phyloP scores from a whole-genome alignment of 1,140 invertebrate species.

The Carposina sasakii region DNA sequence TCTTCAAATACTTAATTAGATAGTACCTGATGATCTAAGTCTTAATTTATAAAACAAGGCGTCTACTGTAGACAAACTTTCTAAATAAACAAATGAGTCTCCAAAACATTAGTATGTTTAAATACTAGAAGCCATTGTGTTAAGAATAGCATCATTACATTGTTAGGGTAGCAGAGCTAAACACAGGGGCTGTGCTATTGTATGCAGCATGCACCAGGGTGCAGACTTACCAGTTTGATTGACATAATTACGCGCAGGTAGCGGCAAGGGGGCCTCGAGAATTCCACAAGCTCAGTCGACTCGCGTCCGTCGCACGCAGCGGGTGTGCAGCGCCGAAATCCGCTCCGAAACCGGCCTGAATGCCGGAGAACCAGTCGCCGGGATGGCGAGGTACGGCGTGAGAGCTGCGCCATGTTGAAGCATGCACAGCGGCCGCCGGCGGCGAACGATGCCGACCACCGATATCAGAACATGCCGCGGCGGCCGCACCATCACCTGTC shows the following conservation, averaged over 20 bases:
- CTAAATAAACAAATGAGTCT: too few relatives aligned
- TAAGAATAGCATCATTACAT: conserved; percentile 25
- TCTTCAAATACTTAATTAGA: too few relatives aligned
- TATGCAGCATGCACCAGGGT: conserved; percentile 31
- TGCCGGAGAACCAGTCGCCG: conserved; percentile 56
- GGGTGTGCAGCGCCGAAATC: conserved; percentile 30
- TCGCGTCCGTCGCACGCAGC: conserved; percentile 41
- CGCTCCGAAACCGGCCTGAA: conserved; percentile 36
- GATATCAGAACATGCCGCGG: conserved; percentile 70
- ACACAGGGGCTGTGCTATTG: background rate
- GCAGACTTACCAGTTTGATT: conserved; percentile 48
- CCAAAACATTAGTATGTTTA: too few relatives aligned
- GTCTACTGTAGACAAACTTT: too few relatives aligned
- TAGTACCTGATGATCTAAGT: too few relatives aligned
- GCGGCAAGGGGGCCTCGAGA: conserved; percentile 27
- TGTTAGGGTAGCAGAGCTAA: conserved; percentile 35
- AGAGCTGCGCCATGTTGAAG: conserved; percentile 67
- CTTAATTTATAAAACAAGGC: too few relatives aligned
- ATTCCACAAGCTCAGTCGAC: conserved; percentile 32
- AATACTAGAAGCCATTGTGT: conserved; percentile 18
- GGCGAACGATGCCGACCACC: conserved; percentile 65
- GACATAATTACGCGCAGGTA: conserved; percentile 56
- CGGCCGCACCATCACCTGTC: conserved; percentile 73
- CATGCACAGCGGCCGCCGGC: conserved; percentile 66
- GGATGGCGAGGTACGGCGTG: conserved; percentile 53